Percentiles rank a stretch among this genome's conserved stretches.
Conservation (phyloP, 2,888 invertebrate genomes). For the Dynastes hyllus region DNA sequence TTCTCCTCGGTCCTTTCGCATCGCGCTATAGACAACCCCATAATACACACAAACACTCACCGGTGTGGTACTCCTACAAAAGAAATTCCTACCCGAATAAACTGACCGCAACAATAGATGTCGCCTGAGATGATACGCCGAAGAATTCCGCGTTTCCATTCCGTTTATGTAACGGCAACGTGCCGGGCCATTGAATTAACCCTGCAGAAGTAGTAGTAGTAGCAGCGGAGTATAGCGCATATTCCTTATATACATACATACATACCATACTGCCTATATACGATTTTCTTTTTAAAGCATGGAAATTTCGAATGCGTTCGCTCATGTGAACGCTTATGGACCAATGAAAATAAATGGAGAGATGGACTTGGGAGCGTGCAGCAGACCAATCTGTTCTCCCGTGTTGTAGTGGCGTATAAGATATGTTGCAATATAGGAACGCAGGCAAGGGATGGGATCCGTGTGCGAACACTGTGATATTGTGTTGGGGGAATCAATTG, state of each 20-base stretch:
- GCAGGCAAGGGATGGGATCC: neutral
- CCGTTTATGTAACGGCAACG: conserved; percentile 39
- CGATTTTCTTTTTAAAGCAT: conserved; percentile 7
- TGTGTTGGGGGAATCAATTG: conserved; percentile 37
- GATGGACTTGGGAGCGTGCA: conserved; percentile 32
- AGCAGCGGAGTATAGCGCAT: neutral
- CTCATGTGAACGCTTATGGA: conserved; percentile 36
- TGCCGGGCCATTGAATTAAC: conserved; percentile 45
- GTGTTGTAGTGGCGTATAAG: neutral
- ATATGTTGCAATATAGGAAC: conserved; percentile 5
- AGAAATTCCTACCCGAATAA: conserved; percentile 43
- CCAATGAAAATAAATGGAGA: conserved; percentile 36
- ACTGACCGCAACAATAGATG: conserved; percentile 47
- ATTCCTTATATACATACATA: conserved; percentile 9
- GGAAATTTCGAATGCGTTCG: conserved; percentile 25
- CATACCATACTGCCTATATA: neutral
- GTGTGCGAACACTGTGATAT: conserved; percentile 25
- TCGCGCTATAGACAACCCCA: neutral
- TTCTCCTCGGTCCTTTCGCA: neutral
- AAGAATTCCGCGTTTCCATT: conserved; percentile 46
- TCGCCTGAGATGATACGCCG: conserved; percentile 15
- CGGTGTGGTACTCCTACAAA: neutral
- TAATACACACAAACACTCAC: neutral
- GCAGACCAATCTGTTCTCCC: conserved; percentile 16
- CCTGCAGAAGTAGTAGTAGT: neutral